A percentile compares a stretch with the other conserved stretches of the same genome.
Conservation (phyloP, 2,113 vertebrate species). For the Cyphomyrus plagiostoma region DNA sequence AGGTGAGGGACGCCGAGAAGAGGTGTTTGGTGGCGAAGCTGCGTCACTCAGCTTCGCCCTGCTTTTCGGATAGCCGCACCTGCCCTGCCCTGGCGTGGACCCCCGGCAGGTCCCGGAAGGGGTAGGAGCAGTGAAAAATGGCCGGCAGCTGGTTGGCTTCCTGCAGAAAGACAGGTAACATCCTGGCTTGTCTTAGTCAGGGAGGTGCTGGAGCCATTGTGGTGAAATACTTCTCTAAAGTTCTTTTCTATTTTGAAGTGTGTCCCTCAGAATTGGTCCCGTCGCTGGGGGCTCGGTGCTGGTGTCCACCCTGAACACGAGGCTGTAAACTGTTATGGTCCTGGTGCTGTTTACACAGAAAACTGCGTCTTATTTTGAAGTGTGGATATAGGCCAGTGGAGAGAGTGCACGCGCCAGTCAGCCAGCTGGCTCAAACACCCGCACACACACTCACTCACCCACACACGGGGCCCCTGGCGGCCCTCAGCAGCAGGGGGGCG, state of each 20-base stretch:
- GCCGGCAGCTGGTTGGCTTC: not conserved
- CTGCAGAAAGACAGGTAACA: not conserved
- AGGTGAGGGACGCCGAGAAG: slow-evolving; percentile 38
- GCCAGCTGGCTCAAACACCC: not conserved
- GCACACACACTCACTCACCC: not conserved
- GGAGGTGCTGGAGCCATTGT: not conserved
- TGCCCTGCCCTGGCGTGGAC: not conserved
- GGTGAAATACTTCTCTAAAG: not conserved
- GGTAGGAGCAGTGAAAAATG: not conserved
- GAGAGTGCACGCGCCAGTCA: not conserved
- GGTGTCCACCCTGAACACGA: not conserved
- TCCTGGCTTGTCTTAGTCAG: not conserved
- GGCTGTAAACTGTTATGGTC: not conserved
- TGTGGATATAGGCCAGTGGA: not conserved
- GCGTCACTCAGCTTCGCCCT: not conserved
- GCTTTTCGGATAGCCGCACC: not conserved
- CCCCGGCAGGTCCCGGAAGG: not conserved
- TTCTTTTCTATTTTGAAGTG: not conserved
- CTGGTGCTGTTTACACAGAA: not conserved
- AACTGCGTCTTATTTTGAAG: not conserved
- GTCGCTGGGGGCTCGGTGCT: not conserved
- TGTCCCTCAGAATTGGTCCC: not conserved
- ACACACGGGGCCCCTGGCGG: not conserved
- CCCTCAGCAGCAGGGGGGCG: not conserved
- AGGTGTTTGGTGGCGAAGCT: not conserved